A percentile compares a stretch with the other conserved stretches of the same genome.
Conservation (phyloP, 2,113 vertebrate genomes). For the Irena cyanogastra region DNA sequence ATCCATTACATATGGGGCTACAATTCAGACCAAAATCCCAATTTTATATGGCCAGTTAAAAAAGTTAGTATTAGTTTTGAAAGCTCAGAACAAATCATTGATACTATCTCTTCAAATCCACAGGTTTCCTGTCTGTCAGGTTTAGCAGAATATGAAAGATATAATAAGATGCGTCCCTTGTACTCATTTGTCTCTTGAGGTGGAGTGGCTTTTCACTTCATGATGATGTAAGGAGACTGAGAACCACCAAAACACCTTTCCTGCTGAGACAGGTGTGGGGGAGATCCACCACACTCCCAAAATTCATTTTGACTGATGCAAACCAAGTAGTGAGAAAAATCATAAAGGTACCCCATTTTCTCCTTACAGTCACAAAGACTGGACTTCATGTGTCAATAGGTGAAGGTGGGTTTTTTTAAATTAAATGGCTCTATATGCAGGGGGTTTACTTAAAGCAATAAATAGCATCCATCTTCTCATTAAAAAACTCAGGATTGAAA, state of each 20-base stretch:
- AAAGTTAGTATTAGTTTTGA: neutral
- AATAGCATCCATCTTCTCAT: neutral
- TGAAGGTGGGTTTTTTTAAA: neutral
- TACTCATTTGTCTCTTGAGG: neutral
- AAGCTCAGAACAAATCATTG: neutral
- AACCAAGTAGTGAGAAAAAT: neutral
- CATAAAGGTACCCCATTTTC: neutral
- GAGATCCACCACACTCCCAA: neutral
- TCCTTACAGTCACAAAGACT: neutral
- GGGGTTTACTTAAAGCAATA: neutral
- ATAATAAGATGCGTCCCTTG: fast-evolving
- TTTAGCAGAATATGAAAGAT: neutral
- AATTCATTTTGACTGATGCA: neutral
- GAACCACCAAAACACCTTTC: neutral
- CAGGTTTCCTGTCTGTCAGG: neutral
- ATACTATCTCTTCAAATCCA: neutral
- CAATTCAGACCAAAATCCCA: neutral
- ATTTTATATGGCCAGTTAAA: neutral
- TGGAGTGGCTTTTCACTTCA: neutral
- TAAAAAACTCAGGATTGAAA: neutral
- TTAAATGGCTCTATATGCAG: neutral
- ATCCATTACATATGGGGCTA: neutral
- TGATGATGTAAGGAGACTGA: neutral
- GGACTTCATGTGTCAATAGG: neutral
- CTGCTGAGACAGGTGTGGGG: neutral